phyloP scores from a whole-genome alignment of 1,140 invertebrate genomes.

The Ruditapes philippinarum region DNA sequence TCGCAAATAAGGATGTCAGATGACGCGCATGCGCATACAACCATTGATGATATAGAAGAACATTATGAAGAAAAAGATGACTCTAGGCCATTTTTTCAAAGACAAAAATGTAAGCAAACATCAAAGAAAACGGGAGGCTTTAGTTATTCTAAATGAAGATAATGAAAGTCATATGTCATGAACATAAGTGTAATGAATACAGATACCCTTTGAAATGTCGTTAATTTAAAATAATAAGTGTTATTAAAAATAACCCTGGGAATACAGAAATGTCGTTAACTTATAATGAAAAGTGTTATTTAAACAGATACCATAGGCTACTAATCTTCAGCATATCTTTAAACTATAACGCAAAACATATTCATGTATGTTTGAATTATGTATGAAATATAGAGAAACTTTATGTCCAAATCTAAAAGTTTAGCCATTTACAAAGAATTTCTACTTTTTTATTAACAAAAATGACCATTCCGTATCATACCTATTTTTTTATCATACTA shows the following conservation, averaged over 20 bases:
- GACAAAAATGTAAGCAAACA: slow-evolving; percentile 38
- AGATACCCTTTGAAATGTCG: no score
- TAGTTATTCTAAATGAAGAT: neutral
- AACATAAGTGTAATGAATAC: no score
- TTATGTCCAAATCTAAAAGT: no score
- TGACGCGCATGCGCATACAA: neutral
- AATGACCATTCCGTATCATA: no score
- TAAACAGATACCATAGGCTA: neutral
- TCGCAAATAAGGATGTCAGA: neutral
- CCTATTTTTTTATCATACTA: no score
- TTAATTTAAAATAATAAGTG: no score
- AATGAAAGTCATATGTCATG: no score
- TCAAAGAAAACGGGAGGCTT: neutral
- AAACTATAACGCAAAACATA: no score
- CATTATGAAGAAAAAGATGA: slow-evolving; percentile 64
- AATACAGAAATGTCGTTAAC: neutral
- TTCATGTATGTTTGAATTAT: no score
- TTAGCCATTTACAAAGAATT: no score
- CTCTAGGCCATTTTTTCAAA: slow-evolving; percentile 67
- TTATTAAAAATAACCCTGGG: neutral
- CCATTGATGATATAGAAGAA: slow-evolving; percentile 13
- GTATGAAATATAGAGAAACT: no score
- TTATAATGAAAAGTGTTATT: neutral
- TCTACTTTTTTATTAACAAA: no score
- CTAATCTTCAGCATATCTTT: neutral